Conservation (phyloP, 2,888 invertebrate genomes). For the Cheilosia grossa region DNA sequence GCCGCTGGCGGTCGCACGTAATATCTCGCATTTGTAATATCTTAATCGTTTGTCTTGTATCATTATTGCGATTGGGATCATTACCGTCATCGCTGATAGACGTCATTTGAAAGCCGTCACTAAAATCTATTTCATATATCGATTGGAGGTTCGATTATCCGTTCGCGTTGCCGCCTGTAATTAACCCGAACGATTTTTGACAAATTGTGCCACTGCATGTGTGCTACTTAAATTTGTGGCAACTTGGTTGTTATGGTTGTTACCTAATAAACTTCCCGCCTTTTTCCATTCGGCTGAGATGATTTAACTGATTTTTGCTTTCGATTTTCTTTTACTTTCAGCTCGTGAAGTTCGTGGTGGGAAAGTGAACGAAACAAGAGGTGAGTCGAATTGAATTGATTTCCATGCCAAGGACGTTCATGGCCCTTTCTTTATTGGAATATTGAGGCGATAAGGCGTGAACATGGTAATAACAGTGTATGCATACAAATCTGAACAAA, state of each 20-base stretch:
- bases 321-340: conserved; percentile 41
- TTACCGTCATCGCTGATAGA: conserved; percentile 23
- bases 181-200: conserved; percentile 7
- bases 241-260: not conserved
- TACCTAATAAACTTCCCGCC: conserved; percentile 7
- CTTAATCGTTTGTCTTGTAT: conserved; percentile 35
- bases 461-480: conserved; percentile 48
- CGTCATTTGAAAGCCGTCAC: conserved; percentile 25
- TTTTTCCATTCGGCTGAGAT: conserved; percentile 23
- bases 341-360: conserved; percentile 33
- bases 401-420: conserved; percentile 61
- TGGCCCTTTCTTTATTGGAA: conserved; percentile 33
- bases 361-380: conserved; percentile 33
- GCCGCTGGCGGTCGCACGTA: not conserved
- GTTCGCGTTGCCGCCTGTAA: conserved; percentile 1
- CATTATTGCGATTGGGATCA: conserved; percentile 38
- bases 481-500: conserved; percentile 46
- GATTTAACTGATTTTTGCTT: conserved; percentile 22
- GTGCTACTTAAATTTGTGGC: conserved; percentile 7
- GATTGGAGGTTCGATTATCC: not conserved
- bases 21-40: conserved; percentile 21
- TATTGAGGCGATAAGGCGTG: conserved; percentile 23
- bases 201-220: conserved; percentile 12
- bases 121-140: conserved; percentile 15
- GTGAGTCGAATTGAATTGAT: conserved; percentile 27